Conservation (phyloP, 2,888 invertebrate species). For the Syrphus vitripennis region DNA sequence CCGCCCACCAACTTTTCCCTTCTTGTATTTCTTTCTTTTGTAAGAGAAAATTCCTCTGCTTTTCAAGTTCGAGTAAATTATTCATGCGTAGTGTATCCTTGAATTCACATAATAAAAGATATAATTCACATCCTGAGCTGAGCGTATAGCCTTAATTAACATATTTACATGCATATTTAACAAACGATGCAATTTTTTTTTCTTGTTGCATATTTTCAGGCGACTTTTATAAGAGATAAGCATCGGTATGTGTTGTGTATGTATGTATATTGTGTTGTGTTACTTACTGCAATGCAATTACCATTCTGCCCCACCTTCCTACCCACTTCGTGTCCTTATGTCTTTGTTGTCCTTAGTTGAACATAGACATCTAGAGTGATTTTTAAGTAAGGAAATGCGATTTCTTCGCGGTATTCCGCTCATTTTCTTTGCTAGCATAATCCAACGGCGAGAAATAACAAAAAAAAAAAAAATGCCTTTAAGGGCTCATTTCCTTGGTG, state of each 20-base stretch:
- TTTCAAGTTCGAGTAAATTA: conserved; percentile 67
- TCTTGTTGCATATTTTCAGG: conserved; percentile 16
- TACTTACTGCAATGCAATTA: conserved; percentile 37
- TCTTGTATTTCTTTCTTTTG: not conserved
- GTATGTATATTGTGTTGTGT: not conserved
- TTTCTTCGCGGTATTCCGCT: conserved; percentile 28
- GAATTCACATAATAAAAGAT: conserved; percentile 43
- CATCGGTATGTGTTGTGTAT: not conserved
- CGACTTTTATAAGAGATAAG: conserved; percentile 12
- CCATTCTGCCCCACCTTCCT: not conserved
- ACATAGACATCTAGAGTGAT: conserved; percentile 45
- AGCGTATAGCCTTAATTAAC: conserved; percentile 58
- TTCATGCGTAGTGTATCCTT: conserved; percentile 63
- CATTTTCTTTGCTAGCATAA: conserved; percentile 6
- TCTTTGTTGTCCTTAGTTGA: conserved; percentile 46
- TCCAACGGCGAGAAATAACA: not conserved
- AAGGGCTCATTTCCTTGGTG: conserved; percentile 64
- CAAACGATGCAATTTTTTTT: conserved; percentile 56
- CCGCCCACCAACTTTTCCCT: not conserved
- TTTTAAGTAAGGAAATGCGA: conserved; percentile 65
- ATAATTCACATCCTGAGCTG: conserved; percentile 29
- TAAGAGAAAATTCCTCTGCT: conserved; percentile 28
- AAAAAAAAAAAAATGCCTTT: conserved; percentile 17
- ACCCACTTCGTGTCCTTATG: not conserved
- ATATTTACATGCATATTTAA: conserved; percentile 65